Conservation (phyloP, 2,113 vertebrate species). For the Variabilichromis moorii region DNA sequence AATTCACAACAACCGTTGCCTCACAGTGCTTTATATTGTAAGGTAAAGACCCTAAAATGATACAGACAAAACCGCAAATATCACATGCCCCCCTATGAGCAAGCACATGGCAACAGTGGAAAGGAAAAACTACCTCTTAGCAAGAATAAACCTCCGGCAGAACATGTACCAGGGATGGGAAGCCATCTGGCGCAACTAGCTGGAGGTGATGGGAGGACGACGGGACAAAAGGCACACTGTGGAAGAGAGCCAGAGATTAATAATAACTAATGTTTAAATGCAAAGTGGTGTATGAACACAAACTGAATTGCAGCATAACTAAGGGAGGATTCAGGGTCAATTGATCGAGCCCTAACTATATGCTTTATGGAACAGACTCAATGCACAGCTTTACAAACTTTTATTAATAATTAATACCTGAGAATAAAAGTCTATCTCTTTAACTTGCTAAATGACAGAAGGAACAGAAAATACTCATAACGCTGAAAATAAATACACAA, state of each 20-base stretch:
- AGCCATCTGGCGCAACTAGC: background rate
- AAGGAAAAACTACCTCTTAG: background rate
- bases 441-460: background rate
- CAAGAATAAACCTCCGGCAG: accelerated
- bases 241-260: background rate
- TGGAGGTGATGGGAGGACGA: background rate
- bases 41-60: background rate
- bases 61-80: background rate
- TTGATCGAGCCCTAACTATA: background rate
- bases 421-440: background rate
- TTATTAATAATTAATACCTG: background rate
- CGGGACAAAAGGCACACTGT: background rate
- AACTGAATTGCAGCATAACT: background rate
- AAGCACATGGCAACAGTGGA: background rate
- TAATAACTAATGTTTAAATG: background rate
- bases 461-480: background rate
- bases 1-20: background rate
- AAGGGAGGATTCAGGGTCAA: background rate
- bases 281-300: background rate
- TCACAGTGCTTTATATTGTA: background rate
- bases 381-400: background rate
- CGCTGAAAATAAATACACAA: background rate
- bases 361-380: background rate
- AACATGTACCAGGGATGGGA: background rate
- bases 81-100: background rate